phyloP scores from a whole-genome alignment of 2,888 invertebrate species.

The Synergus umbraculus region DNA sequence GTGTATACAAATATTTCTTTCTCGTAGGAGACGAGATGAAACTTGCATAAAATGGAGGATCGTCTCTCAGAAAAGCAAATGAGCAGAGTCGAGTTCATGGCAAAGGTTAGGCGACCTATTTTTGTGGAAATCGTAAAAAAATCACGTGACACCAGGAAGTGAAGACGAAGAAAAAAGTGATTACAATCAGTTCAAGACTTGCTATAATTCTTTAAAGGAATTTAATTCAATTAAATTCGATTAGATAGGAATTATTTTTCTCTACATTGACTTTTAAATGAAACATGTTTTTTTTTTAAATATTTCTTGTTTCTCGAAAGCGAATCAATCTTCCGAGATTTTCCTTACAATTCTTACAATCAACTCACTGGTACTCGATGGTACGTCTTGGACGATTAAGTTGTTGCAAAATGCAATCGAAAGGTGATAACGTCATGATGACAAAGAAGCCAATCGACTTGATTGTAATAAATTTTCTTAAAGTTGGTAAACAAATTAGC shows the following conservation, averaged over 20 bases:
- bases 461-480: background rate
- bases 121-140: slow-evolving; percentile 29
- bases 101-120: slow-evolving; percentile 32
- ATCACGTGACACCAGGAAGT: slow-evolving; percentile 1
- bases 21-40: slow-evolving; percentile 1
- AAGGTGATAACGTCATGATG: slow-evolving; percentile 32
- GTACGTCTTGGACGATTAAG: slow-evolving; percentile 19
- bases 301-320: background rate
- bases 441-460: slow-evolving; percentile 25
- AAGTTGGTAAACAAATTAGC: slow-evolving; percentile 25
- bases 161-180: background rate
- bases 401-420: slow-evolving; percentile 29
- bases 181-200: background rate
- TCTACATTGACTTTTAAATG: background rate
- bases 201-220: background rate
- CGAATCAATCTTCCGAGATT: background rate
- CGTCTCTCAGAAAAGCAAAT: slow-evolving; percentile 31
- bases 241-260: background rate
- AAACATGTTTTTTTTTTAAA: background rate
- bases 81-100: slow-evolving; percentile 28
- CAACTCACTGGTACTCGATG: background rate
- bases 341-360: background rate
- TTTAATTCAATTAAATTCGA: background rate
- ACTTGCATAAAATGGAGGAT: slow-evolving; percentile 13
- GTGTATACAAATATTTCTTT: slow-evolving; percentile 35